Evolutionary conservation across 2,888 invertebrate species (phyloP).

Genomic region (Calameuta pallipes): DNA sequence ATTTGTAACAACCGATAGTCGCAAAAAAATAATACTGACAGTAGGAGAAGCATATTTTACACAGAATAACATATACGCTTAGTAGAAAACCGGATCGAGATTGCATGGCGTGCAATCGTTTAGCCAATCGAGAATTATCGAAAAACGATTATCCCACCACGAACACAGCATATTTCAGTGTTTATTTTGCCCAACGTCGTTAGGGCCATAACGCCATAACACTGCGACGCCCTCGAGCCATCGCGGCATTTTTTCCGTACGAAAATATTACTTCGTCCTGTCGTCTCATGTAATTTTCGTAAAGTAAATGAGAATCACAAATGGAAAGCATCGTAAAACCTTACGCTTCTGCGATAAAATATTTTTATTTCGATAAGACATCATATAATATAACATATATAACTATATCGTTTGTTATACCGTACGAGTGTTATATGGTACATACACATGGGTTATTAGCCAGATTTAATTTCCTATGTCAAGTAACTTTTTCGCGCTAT

Average conservation of each 20-base stretch:
- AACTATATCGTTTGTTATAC: too few relatives aligned
- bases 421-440: too few relatives aligned
- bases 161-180: slow-evolving; percentile 28
- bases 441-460: too few relatives aligned
- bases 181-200: slow-evolving; percentile 27
- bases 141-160: slow-evolving; percentile 31
- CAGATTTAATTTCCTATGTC: not conserved
- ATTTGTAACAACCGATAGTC: too few relatives aligned
- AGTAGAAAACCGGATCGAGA: not conserved
- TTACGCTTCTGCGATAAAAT: too few relatives aligned
- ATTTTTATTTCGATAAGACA: too few relatives aligned
- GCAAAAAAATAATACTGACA: too few relatives aligned
- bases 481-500: not conserved
- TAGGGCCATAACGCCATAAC: slow-evolving; percentile 11
- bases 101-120: slow-evolving; percentile 15
- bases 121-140: slow-evolving; percentile 30
- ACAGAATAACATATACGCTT: too few relatives aligned
- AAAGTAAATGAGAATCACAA: not conserved
- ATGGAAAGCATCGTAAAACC: too few relatives aligned
- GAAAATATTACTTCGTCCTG: not conserved
- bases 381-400: too few relatives aligned
- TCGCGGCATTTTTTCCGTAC: not conserved
- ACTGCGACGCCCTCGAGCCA: not conserved
- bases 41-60: too few relatives aligned
- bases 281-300: not conserved